Evolutionary conservation across 1,140 invertebrate species (phyloP), one percentile per base, ranked within the genome.

Genomic region (Bombus soroeensis): DNA sequence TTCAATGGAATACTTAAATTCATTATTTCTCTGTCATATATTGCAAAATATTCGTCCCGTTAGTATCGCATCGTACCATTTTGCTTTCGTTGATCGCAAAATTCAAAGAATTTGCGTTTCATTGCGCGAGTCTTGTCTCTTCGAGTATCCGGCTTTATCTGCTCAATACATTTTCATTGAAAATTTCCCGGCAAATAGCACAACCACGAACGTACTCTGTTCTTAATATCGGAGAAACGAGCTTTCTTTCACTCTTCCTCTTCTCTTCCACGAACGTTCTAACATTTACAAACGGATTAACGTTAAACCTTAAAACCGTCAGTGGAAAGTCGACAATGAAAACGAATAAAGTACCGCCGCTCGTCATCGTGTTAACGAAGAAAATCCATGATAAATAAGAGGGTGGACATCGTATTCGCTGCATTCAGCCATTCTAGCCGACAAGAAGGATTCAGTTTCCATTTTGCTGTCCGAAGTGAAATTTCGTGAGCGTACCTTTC

Each of bases 401-500:
- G n/a, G 4, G 25, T 28, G 39, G 53, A n/a, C 53, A 15, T 73
- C 37, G 39, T 2, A 28, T 57, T 28, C 13, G 70, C 39, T 5
- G 39, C 0, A 28, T 37, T 73, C 62, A 39, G 37, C 6, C 39
- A 57, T 73, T 73, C 53, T 22, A 6, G 64, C 12, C 25, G 47
- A 71, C 66, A 70, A 43, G n/a, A 37, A 72, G 68, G 79, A 81
- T 72, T 59, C 79, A 25, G 72, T 37, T 83, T 83, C 81, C 71
- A 78, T 71, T 84, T 76, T 71, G 25, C 74, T 22, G 41, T 62
- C 13, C 53, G 13, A 72, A 59, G 83, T 72, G 66, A 73, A 80
- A 85, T 85, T 80, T 80, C 75, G 64, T 25, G 41, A 59, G 28
- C 68, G 57, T 77, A 68, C 43, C 71, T 85, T 75, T 70, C 37